A percentile compares a stretch with the other conserved stretches of the same genome.
These are phyloP conservation scores for Leptatherina wallacei DNA, from an alignment of 2,797 vertebrate species.

Conservation along the genomic window DNA sequence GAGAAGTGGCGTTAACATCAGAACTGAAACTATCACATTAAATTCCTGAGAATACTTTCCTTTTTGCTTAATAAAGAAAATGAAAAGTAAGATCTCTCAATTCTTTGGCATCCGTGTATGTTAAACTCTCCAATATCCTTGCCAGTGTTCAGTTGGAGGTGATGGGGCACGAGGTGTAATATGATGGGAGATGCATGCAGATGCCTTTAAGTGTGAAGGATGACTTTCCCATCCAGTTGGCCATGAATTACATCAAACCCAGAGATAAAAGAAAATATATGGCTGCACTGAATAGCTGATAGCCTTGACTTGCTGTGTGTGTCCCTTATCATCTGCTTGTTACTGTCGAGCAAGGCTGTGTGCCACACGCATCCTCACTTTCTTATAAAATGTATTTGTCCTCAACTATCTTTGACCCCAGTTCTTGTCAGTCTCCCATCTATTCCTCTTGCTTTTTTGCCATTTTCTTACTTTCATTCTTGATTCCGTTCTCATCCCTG, in stretches of 20 bases:
- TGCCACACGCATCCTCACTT: slow-evolving; percentile 21
- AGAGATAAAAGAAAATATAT: slow-evolving; percentile 34
- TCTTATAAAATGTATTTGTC: slow-evolving; percentile 35
- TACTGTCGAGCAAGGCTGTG: slow-evolving; percentile 12
- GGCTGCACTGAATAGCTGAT: slow-evolving; percentile 17
- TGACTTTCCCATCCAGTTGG: slow-evolving; percentile 29
- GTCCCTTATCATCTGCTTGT: slow-evolving; percentile 24
- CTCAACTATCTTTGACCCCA: slow-evolving; percentile 32
- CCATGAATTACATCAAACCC: slow-evolving; percentile 44
- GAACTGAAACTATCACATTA: background rate
- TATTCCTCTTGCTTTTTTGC: background rate
- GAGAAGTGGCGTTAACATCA: background rate
- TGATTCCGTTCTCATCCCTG: slow-evolving; percentile 36
- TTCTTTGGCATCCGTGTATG: slow-evolving; percentile 2
- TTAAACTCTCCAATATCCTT: slow-evolving; percentile 25
- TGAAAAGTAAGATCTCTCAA: background rate
- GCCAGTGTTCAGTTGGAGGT: slow-evolving; percentile 39
- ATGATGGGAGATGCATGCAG: slow-evolving; percentile 37
- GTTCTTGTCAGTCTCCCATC: slow-evolving; percentile 18
- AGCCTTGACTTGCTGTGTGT: slow-evolving; percentile 52
- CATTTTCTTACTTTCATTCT: slow-evolving; percentile 36
- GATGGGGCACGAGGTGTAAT: background rate
- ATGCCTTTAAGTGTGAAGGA: slow-evolving; percentile 39
- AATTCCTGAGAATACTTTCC: background rate
- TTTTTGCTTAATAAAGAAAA: slow-evolving; percentile 10